Conservation (phyloP, 2,888 invertebrate species). For the Eupithecia exiguata region DNA sequence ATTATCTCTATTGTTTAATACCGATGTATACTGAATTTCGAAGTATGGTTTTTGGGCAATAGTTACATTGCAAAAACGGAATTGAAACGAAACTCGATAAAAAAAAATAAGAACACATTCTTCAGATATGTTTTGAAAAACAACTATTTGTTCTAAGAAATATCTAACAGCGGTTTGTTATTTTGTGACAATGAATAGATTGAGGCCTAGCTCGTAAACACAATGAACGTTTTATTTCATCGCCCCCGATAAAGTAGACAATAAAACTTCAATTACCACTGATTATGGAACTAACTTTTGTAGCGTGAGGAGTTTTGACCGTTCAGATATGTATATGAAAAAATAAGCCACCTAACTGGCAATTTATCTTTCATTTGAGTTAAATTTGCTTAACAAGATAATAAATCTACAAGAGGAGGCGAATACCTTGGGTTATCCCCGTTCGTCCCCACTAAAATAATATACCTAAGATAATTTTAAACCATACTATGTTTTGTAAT, state of each 20-base stretch:
- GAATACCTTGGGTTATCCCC: too few species aligned
- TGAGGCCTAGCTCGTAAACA: slow-evolving; percentile 30
- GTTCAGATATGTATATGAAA: not conserved
- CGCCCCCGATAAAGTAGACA: slow-evolving; percentile 52
- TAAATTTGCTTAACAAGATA: too few species aligned
- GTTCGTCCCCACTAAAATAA: too few species aligned
- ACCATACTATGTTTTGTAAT: too few species aligned
- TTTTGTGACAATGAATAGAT: slow-evolving; percentile 31
- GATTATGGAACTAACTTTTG: not conserved
- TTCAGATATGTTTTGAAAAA: not conserved
- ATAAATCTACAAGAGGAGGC: too few species aligned
- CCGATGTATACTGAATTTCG: not conserved
- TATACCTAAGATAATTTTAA: too few species aligned
- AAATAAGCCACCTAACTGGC: not conserved
- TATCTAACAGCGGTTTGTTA: not conserved
- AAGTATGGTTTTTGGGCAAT: not conserved
- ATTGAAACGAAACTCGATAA: not conserved
- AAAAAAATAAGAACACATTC: not conserved
- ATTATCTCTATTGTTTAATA: too few species aligned
- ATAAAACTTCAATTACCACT: slow-evolving; percentile 44
- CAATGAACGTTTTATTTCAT: slow-evolving; percentile 37
- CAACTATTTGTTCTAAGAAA: not conserved
- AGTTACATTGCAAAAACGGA: not conserved
- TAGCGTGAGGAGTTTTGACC: not conserved
- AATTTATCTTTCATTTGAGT: not conserved